phyloP scores from a whole-genome alignment of 2,888 invertebrate species.

The Oscheius sp. region DNA sequence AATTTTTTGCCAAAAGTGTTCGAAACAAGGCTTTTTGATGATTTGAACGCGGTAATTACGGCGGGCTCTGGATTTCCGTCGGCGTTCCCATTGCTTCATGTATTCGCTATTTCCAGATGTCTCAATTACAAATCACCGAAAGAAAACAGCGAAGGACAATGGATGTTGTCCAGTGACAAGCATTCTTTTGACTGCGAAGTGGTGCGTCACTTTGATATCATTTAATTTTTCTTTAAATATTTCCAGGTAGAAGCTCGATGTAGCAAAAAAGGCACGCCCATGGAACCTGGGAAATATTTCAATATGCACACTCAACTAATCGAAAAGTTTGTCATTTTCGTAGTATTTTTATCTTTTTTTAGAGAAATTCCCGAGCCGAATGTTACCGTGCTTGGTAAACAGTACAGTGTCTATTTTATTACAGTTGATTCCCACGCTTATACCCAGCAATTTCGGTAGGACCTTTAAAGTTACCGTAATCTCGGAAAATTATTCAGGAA shows the following conservation, averaged over 20 bases:
- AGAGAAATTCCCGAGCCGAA: not conserved
- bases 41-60: too few species aligned
- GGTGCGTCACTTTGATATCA: too few species aligned
- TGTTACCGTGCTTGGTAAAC: not conserved
- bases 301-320: constrained; percentile 7
- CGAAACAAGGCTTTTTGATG: too few species aligned
- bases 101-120: too few species aligned
- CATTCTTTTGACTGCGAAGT: not conserved
- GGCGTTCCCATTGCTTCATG: too few species aligned
- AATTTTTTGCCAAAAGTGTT: too few species aligned
- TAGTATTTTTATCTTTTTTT: not conserved
- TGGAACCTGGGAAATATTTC: not conserved
- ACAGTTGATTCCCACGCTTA: constrained; percentile 12
- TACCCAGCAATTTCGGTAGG: constrained; percentile 11
- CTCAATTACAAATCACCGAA: not conserved
- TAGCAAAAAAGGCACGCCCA: not conserved
- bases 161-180: not conserved
- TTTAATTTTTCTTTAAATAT: too few species aligned
- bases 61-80: too few species aligned
- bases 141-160: not conserved
- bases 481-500: not conserved
- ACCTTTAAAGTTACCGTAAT: not conserved
- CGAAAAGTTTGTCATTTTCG: not conserved
- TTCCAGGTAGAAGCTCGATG: constrained; percentile 8
- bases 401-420: constrained; percentile 21